These are phyloP conservation scores for Aquatica leii DNA, from an alignment of 2,888 invertebrate species.

Conservation along the genomic window DNA sequence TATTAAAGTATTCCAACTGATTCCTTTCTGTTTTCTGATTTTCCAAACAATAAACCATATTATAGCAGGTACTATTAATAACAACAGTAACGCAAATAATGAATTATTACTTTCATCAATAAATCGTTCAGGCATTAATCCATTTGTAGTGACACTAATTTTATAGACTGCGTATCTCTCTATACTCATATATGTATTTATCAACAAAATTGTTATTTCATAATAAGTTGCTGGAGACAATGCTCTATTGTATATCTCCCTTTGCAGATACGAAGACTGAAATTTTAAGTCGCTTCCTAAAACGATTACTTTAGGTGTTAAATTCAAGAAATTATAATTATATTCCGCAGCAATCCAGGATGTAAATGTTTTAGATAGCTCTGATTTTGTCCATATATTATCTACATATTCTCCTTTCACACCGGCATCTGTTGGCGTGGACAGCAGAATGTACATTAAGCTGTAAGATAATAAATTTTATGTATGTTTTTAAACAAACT, in stretches of 20 bases:
- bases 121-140: neutral
- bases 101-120: conserved; percentile 3
- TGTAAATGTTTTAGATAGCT: neutral
- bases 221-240: conserved; percentile 36
- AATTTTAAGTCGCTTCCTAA: conserved; percentile 21
- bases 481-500: too few species aligned
- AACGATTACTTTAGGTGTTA: conserved; percentile 8
- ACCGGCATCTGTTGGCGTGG: neutral
- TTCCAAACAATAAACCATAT: conserved; percentile 23
- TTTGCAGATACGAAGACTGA: neutral
- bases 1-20: conserved; percentile 6
- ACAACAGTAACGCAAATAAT: conserved; percentile 30
- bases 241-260: conserved; percentile 27
- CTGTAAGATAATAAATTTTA: conserved; percentile 22
- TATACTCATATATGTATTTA: conserved; percentile 27
- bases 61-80: conserved; percentile 30
- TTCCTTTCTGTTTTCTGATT: conserved; percentile 16
- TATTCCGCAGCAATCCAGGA: conserved; percentile 26
- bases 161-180: conserved; percentile 12
- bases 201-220: conserved; percentile 26
- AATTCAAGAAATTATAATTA: neutral
- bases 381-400: conserved; percentile 9
- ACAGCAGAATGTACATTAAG: conserved; percentile 14
- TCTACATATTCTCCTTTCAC: neutral
- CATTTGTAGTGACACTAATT: conserved; percentile 3